These are phyloP conservation scores for Temnothorax unifasciatus DNA, from an alignment of 2,888 invertebrate species.

Conservation along the genomic window DNA sequence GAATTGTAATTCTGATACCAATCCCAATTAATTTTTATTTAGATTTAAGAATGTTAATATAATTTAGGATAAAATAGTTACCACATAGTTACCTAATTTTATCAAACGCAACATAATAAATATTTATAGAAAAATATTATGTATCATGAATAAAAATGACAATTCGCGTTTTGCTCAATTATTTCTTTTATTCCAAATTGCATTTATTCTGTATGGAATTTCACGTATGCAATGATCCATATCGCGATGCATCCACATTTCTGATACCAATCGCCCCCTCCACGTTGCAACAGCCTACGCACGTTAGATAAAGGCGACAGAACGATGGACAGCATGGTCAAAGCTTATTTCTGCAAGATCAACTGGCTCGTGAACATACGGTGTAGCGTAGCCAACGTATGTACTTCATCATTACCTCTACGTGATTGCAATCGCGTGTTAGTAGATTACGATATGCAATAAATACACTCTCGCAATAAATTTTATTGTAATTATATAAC, in stretches of 20 bases:
- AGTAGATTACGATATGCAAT: background rate
- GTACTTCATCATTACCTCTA: conserved; percentile 22
- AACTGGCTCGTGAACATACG: conserved; percentile 13
- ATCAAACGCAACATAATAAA: background rate
- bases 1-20: background rate
- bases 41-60: background rate
- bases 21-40: background rate
- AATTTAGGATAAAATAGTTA: background rate
- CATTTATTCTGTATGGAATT: background rate
- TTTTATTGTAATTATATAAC: background rate
- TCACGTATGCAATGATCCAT: background rate
- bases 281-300: conserved; percentile 38
- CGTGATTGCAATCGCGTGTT: conserved; percentile 27
- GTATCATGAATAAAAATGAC: background rate
- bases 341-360: conserved; percentile 42
- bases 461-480: background rate
- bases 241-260: background rate
- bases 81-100: background rate
- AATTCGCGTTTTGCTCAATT: background rate
- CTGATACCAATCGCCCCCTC: conserved; percentile 34
- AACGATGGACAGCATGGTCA: background rate
- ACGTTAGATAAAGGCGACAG: conserved; percentile 29
- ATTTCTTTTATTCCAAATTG: background rate
- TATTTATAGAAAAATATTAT: background rate
- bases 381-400: background rate